A percentile compares a stretch with the other conserved stretches of the same genome.
Evolutionary conservation across 2,888 invertebrate species (phyloP).

Genomic region (Mongoloraphidia duomilia): DNA sequence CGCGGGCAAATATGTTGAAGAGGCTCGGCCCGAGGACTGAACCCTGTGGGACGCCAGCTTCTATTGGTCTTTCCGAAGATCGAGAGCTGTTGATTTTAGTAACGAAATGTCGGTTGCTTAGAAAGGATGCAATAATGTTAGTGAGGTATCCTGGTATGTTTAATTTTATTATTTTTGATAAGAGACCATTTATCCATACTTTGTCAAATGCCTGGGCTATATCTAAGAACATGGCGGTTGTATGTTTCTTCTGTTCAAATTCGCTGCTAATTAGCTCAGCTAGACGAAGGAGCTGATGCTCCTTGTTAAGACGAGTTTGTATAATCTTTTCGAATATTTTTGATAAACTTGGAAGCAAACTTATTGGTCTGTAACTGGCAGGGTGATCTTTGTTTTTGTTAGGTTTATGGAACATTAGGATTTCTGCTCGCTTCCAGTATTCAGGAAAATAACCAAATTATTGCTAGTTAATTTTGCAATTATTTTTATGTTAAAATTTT

Average conservation of each 20-base stretch:
- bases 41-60: constrained; percentile 18
- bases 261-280: constrained; percentile 12
- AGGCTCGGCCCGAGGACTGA: constrained; percentile 13
- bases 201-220: constrained; percentile 18
- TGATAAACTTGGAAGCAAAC: constrained; percentile 14
- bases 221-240: constrained; percentile 17
- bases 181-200: constrained; percentile 20
- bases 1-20: constrained; percentile 14
- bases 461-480: constrained; percentile 7
- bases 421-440: constrained; percentile 13
- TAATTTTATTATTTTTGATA: no score
- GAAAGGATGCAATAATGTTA: no score
- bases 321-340: constrained; percentile 16
- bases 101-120: constrained; percentile 12
- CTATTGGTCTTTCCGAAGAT: constrained; percentile 9
- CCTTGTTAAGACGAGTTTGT: constrained; percentile 4
- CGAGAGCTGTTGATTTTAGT: constrained; percentile 10
- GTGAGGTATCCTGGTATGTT: no score
- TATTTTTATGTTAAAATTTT: constrained; percentile 11
- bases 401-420: no score
- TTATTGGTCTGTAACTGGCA: constrained; percentile 17
- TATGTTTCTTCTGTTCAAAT: constrained; percentile 13
- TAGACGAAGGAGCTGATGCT: constrained; percentile 16
- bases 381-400: no score
- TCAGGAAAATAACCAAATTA: constrained; percentile 13